Evolutionary conservation across 2,113 vertebrate genomes (phyloP), one percentile per base, ranked within the genome.

Genomic region (Rissa tridactyla): DNA sequence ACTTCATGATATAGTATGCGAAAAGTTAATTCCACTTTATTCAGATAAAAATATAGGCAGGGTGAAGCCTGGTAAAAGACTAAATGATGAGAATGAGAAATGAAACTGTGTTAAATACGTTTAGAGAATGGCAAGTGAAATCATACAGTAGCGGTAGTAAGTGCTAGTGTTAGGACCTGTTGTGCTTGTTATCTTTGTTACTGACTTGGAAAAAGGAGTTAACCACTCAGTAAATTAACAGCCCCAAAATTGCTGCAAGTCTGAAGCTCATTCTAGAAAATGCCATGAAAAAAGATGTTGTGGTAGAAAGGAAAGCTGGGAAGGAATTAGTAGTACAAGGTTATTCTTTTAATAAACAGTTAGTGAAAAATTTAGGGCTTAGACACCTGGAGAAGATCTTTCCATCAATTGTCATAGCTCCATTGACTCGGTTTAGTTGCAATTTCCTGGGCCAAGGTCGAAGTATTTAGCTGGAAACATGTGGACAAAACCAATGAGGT

Each of bases 371-470:
- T 20, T 11, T 75, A 58, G 22, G 17, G 5, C 38, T 64, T 87
- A 60, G 90, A 64, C 17, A 60, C 8, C 42, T 82, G n/a, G 65
- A 86, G 42, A 49, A 77, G 46, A 55, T 57, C 26, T 77, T 73
- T 65, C 22, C 13, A 5, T 51, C 38, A 32, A 1, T 10, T 77
- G 13, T 70, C 0, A 0, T 66, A 82, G 36, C 22, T 83, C 55
- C 25, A 11, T 25, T 83, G 71, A 26, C 17, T 81, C 55, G 13
- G 3, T 77, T 83, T 42, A 51, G 9, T 57, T 77, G 42, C 30
- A 68, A 1, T 75, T 82, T 86, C 38, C 34, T 7, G 4, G 15
- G 13, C 34, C 25, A 42, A 46, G 12, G 27, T 88, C 13, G 69
- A 77, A 77, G 88, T 80, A 32, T 66, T 83, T 84, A 91, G 25